Evolutionary conservation across 1,140 invertebrate genomes (phyloP), one percentile per base, ranked within the genome.

Genomic region (Protaetia brevitarsis): DNA sequence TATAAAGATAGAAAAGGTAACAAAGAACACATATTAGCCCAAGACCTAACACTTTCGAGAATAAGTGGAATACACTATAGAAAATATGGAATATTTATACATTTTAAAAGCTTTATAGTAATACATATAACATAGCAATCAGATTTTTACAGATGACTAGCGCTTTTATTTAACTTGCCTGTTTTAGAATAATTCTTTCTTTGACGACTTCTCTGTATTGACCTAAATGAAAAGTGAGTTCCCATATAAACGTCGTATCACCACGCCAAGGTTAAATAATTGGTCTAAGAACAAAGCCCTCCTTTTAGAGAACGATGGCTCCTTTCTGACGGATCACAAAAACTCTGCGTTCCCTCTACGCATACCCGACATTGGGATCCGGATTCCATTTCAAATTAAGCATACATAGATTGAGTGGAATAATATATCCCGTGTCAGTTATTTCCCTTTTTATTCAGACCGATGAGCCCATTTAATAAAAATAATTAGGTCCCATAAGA

Each of bases 341-440:
- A 51, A 51, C 41, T n/a, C n/a, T 51, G 19, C 41, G 13, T 10
- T 16, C 41, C 41, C 41, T 51, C 3, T 19, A 51, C 41, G 41
- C 41, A 21, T 51, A 26, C 41, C 21, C 41, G 26, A 23, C 41
- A 5, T 51, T 51, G 19, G 41, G 41, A 51, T 51, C 41, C 41
- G 41, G 41, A 51, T 51, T 51, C 41, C 41, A 23, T 51, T 51
- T 51, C 41, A 51, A 51, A 51, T 51, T 51, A 51, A 51, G 41
- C 41, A 51, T 51, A 23, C 41, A 51, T 51, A 23, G 19, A 19
- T 51, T 23, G 41, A 23, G 41, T 51, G 41, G 19, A 19, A 51
- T 51, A 51, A 51, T 51, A 51, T 51, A 51, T 51, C 41, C 41
- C 16, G 41, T 26, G 41, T 51, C 41, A 51, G 21, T 51, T 51